Evolutionary conservation across 2,888 invertebrate genomes (phyloP).

Genomic region (Drosophila monieri): DNA sequence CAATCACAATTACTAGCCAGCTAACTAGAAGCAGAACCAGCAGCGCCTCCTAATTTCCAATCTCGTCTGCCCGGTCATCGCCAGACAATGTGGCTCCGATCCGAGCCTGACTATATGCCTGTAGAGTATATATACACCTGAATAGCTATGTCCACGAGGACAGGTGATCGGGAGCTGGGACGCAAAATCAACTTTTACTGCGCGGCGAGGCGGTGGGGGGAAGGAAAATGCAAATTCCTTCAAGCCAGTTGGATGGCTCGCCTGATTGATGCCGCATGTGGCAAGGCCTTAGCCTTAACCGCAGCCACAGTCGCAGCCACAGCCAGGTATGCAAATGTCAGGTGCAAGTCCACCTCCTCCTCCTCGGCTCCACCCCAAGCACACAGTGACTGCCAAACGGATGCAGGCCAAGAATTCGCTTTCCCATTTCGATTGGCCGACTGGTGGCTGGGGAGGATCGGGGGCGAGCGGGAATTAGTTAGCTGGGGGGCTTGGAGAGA

Average conservation of each 20-base stretch:
- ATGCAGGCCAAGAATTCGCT: slow-evolving; percentile 66
- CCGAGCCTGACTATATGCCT: neutral
- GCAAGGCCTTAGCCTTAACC: slow-evolving; percentile 35
- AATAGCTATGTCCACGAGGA: neutral
- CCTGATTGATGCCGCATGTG: slow-evolving; percentile 44
- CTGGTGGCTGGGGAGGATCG: neutral
- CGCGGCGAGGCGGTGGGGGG: neutral
- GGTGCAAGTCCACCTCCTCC: slow-evolving; percentile 9
- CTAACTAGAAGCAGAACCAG: neutral
- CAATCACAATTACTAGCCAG: slow-evolving; percentile 8
- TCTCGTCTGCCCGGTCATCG: slow-evolving; percentile 7
- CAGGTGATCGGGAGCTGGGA: neutral
- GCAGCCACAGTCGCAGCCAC: slow-evolving; percentile 6
- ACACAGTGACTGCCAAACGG: slow-evolving; percentile 6
- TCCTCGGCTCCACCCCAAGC: slow-evolving; percentile 1
- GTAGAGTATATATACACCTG: neutral
- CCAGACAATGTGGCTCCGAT: slow-evolving; percentile 32
- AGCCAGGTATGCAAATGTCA: slow-evolving; percentile 68
- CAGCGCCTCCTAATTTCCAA: slow-evolving; percentile 10
- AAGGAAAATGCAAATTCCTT: slow-evolving; percentile 32
- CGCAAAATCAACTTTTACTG: slow-evolving; percentile 30
- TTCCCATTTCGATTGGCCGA: slow-evolving; percentile 55
- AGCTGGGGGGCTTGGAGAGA: slow-evolving; percentile 3
- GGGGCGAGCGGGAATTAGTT: neutral
- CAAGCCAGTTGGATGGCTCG: slow-evolving; percentile 2